Conservation (phyloP, 2,888 invertebrate species). For the Gryllus longicercus region DNA sequence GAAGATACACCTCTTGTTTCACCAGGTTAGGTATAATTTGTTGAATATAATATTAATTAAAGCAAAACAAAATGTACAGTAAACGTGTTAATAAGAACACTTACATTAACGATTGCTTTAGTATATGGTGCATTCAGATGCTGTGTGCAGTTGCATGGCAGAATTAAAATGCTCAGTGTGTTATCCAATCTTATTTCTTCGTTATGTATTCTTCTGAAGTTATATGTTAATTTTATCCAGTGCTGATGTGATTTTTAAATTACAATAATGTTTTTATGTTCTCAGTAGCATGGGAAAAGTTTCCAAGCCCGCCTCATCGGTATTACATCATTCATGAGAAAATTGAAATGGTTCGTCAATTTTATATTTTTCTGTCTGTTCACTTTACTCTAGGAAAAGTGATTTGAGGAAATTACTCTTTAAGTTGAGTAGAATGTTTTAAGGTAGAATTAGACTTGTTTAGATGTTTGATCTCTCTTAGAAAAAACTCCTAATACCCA, state of each 20-base stretch:
- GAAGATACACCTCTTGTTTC: conserved; percentile 48
- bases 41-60: too few species aligned
- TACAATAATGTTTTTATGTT: conserved; percentile 38
- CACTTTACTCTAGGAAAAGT: too few species aligned
- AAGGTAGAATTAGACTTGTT: too few species aligned
- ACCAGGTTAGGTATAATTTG: conserved; percentile 35
- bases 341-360: conserved; percentile 60
- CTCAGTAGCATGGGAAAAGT: conserved; percentile 40
- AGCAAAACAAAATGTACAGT: neutral
- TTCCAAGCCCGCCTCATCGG: conserved; percentile 40
- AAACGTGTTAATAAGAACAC: neutral
- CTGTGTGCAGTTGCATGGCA: too few species aligned
- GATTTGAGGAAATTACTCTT: too few species aligned
- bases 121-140: too few species aligned
- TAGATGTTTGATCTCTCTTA: too few species aligned
- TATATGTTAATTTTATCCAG: conserved; percentile 36
- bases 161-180: too few species aligned
- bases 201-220: neutral
- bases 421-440: too few species aligned
- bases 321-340: conserved; percentile 56
- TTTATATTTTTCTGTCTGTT: neutral
- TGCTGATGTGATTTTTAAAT: conserved; percentile 38
- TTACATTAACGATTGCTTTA: conserved; percentile 34
- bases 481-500: too few species aligned
- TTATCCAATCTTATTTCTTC: too few species aligned